Base-by-base conservation (phyloP, 2,888 invertebrate species). In the Ophion slaviceki region DNA sequence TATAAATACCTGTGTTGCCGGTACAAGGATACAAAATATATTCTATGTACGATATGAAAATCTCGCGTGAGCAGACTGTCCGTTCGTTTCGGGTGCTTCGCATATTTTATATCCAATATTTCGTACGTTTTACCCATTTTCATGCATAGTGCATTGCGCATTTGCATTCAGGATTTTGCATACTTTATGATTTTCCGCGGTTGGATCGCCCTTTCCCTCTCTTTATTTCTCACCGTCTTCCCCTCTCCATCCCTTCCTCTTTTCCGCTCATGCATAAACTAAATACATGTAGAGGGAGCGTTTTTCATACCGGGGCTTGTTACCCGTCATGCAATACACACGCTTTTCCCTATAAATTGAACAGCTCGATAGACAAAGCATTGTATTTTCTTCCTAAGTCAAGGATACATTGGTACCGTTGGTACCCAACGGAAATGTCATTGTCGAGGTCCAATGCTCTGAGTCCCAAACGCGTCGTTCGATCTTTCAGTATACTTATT, bases 151-250 rank as follows among this genome's bases (percentile, higher is more conserved):
- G 90, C 90, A 84, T 87, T 88, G 82, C 87, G 72, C 90, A 92
- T 92, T 93, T 92, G 93, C 93, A 93, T 93, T 90, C 90, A 89
- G 47, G 89, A 90, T 92, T 93, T 91, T 92, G 92, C 92, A 92
- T 92, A 92, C 90, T 93, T 92, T 91, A 92, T 92, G 91, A 93
- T 92, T 92, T 91, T 91, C 89, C 90, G 88, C 89, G 89, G 89
- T 90, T 89, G 87, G 70, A 77, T 76, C 61, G 59, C 36, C 76
- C 72, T 79, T 79, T 76, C 76, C 59, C 59, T 40, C 74, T 20
- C 83, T 62, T 79, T 72, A 53, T 59, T 53, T 82, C 62, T 67
- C 84, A 82, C 83, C 76, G 68, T 80, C 24, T 80, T 70, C 28
- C 32, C 32, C 0, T 28, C 32, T 32, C 32, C 32, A 32, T 32